Base-by-base conservation (phyloP, 2,113 vertebrate genomes). In the Echinops telfairi region DNA sequence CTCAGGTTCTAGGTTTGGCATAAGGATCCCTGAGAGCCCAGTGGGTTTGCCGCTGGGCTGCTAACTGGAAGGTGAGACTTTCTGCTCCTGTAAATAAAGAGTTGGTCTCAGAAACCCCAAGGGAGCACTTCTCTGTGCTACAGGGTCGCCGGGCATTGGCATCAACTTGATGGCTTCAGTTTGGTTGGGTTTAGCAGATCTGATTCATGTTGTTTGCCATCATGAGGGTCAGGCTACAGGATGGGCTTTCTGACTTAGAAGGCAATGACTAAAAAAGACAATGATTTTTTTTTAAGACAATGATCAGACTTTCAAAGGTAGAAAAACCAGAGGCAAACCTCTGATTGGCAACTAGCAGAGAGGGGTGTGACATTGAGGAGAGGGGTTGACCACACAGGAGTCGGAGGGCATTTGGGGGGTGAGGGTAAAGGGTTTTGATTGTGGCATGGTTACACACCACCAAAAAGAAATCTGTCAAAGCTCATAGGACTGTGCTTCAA, bases 181-280 rank as follows among this genome's bases (percentile, higher is more conserved):
- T 40, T 53, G 43, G 31, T 85, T 16, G 29, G 80, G 36, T 27
- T 62, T 38, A 57, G 77, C 57, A 62, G 57, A 19, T 81, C 90
- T 64, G 47, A 20, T 31, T 77, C 60, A 31, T 58, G 22, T 75
- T 91, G 19, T 60, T 83, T 77, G 53, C n/a, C 71, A 94, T 86
- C 68, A 73, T n/a, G 31, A 62, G 47, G 14, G 19, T 58, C 29
- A 82, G 83, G 75, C 23, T 57, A 77, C 27, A 25, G 12, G 6
- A 29, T n/a, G 22, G n/a, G 38, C 43, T 22, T 77, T 89, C 57
- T 86, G 47, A 93, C 20, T 87, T 82, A 68, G 91, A 89, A n/a
- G n/a, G 23, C 23, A 57, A 79, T 23, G 19, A 6, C 22, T 79
- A 36, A 4, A 19, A 66, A 84, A 79, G 64, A 66, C 64, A 27